Percentiles rank a stretch among this genome's conserved stretches.
Conservation (phyloP, 2,888 invertebrate species). For the Temnothorax unifasciatus region DNA sequence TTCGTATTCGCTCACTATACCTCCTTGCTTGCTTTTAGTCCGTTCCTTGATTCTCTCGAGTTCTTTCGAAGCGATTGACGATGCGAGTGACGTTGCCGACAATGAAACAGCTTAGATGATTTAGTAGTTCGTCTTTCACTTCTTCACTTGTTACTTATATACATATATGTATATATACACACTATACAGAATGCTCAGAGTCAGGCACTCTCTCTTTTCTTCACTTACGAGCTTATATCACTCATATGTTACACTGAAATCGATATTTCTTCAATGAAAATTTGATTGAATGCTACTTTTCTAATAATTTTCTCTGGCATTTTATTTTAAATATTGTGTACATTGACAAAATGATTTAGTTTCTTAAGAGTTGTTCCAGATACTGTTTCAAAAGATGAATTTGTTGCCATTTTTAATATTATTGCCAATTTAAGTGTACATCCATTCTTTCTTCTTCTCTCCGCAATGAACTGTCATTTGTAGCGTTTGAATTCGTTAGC, state of each 20-base stretch:
- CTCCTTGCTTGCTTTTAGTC: slow-evolving; percentile 13
- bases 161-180: not conserved
- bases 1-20: slow-evolving; percentile 10
- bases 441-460: not conserved
- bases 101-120: not conserved
- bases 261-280: not conserved
- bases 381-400: not conserved
- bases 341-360: not conserved
- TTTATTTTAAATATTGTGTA: not conserved
- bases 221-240: not conserved
- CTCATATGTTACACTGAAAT: not conserved
- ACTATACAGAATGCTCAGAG: not conserved
- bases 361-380: not conserved
- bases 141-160: not conserved
- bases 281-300: not conserved
- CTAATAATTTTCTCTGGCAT: not conserved
- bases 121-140: not conserved
- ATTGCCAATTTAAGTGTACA: not conserved
- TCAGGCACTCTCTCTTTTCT: not conserved
- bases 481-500: not conserved
- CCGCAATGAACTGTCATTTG: not conserved
- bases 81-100: not conserved
- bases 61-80: not conserved
- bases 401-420: not conserved
- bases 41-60: slow-evolving; percentile 37